A percentile compares a stretch with the other conserved stretches of the same genome.
Evolutionary conservation across 1,140 invertebrate genomes (phyloP).

Genomic region (Hormaphis cornu): DNA sequence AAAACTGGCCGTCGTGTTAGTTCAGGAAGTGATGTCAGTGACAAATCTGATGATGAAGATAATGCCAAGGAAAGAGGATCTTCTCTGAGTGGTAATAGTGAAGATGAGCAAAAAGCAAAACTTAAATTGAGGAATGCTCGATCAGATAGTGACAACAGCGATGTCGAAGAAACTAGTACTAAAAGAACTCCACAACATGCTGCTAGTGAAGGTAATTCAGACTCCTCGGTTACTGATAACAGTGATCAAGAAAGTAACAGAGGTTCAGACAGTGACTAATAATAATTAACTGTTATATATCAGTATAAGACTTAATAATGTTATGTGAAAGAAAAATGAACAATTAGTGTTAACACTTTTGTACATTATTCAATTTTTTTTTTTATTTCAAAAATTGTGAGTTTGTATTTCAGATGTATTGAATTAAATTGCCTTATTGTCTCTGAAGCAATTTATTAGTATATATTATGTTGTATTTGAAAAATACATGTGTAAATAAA

Average conservation of each 20-base stretch:
- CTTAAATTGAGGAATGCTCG: background rate
- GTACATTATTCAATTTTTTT: too few species aligned
- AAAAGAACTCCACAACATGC: background rate
- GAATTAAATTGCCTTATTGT: too few species aligned
- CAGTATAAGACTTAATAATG: background rate
- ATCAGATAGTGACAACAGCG: constrained; percentile 6
- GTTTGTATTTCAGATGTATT: too few species aligned
- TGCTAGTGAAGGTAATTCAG: background rate
- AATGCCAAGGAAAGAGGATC: background rate
- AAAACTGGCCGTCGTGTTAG: background rate
- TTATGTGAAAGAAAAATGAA: background rate
- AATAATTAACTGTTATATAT: background rate
- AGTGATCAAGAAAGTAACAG: constrained; percentile 10
- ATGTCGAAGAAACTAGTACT: background rate
- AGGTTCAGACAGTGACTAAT: constrained; percentile 14
- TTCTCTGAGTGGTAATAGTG: constrained; percentile 14
- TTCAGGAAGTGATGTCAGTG: constrained; percentile 24
- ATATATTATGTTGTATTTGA: too few species aligned
- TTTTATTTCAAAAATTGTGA: too few species aligned
- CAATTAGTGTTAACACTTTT: background rate
- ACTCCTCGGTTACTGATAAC: constrained; percentile 6
- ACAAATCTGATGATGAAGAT: constrained; percentile 10
- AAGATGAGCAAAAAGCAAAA: constrained; percentile 4
- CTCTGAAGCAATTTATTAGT: too few species aligned
- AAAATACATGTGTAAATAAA: too few species aligned